Evolutionary conservation across 92 coral and sea anemone genomes (phyloP).

Genomic region (Micromussa lordhowensis): DNA sequence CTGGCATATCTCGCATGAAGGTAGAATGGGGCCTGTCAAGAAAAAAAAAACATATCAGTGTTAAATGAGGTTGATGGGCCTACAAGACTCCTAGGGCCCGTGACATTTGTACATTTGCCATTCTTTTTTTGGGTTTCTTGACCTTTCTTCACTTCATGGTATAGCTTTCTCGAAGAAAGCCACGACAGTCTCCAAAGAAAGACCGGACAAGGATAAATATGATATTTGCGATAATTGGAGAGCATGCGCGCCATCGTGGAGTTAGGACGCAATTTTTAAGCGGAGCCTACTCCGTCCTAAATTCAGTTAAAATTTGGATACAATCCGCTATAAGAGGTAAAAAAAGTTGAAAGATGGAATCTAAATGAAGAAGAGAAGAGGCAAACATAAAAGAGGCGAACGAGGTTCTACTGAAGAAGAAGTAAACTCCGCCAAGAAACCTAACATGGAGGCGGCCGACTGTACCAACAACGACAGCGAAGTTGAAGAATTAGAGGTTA

Average conservation of each 20-base stretch:
- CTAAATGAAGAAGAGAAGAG: background rate
- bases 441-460: background rate
- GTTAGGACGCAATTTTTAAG: constrained; percentile 10
- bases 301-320: background rate
- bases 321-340: background rate
- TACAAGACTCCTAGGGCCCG: too few species aligned
- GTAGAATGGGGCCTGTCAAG: too few species aligned
- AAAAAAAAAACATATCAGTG: too few species aligned
- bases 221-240: too few species aligned
- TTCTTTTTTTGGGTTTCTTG: too few species aligned
- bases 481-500: background rate
- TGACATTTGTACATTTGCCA: too few species aligned
- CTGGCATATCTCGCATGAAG: too few species aligned
- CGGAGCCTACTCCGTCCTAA: constrained; percentile 8
- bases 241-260: background rate
- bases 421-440: background rate
- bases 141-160: too few species aligned
- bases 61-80: too few species aligned
- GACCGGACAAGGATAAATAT: too few species aligned
- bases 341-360: background rate
- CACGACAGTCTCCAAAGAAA: too few species aligned
- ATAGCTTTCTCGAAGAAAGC: too few species aligned
- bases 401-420: background rate
- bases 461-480: background rate
- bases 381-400: background rate